Evolutionary conservation across 2,888 invertebrate genomes (phyloP), one percentile per base, ranked within the genome.

Genomic region (Cephus spinipes): DNA sequence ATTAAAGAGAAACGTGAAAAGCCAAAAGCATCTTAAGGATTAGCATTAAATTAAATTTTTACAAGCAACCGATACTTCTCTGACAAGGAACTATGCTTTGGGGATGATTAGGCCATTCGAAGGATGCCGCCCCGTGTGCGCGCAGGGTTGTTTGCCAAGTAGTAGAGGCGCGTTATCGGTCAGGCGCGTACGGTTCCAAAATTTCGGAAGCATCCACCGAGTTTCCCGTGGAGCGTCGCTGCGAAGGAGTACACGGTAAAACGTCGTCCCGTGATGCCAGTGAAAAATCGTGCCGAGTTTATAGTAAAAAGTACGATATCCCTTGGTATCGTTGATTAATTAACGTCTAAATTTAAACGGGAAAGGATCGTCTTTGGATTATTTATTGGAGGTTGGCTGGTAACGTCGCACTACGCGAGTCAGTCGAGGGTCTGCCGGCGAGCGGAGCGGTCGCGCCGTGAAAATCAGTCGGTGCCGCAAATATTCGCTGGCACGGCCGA

Each of bases 341-440:
- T 68, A 68, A 55, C 74, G 68, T 79, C 79, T 79, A 79, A 79
- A 76, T 79, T 79, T 76, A 79, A 78, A 78, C 78, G 71, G 12
- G 11, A 78, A 76, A 73, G 75, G 11, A 76, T 78, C 73, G 55
- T 75, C 4, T 76, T 75, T 34, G 34, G 78, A 73, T 78, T 78
- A 75, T 78, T 75, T 55, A 74, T 79, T 23, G 36, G 32, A 68
- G 79, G 76, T 75, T 31, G 76, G 68, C 73, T 35, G 75, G 30
- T 40, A 40, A 69, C 75, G 71, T 32, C 55, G 79, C 80, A 91
- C 91, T 90, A 91, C 91, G 89, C 85, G 88, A 91, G 90, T 91
- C 91, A 91, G 91, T 91, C 87, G 86, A 89, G 87, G 88, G 86
- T 89, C 89, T 88, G 89, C 90, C 90, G 90, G 89, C 90, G 88